phyloP scores from a whole-genome alignment of 1,140 invertebrate species.

The Triops longicaudatus region DNA sequence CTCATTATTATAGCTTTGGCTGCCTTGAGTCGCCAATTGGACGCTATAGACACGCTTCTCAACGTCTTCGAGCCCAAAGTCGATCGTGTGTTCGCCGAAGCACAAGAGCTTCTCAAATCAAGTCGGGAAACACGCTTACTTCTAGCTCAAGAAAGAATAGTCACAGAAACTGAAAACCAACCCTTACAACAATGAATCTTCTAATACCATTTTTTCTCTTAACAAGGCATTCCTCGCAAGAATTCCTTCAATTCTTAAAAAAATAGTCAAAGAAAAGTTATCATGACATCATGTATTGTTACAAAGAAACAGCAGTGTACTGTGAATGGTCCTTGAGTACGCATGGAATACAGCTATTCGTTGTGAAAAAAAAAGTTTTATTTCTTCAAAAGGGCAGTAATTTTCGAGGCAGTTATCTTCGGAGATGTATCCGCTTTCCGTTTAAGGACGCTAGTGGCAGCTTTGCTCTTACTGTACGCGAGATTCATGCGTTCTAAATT shows the following conservation, averaged over 20 bases:
- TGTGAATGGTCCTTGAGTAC: neutral
- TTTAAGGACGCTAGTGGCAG: neutral
- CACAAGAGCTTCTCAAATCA: neutral
- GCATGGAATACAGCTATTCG: neutral
- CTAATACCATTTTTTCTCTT: neutral
- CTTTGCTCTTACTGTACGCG: constrained; percentile 23
- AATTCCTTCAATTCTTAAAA: neutral
- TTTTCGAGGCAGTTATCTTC: neutral
- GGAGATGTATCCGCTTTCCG: constrained; percentile 15
- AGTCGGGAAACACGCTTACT: neutral
- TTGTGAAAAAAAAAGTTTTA: constrained; percentile 6
- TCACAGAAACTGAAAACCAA: neutral
- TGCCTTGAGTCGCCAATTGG: neutral
- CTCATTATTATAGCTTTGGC: neutral
- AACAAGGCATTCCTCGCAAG: neutral
- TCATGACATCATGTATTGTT: neutral
- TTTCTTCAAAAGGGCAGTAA: constrained; percentile 22
- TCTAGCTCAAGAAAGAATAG: neutral
- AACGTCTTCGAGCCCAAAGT: neutral
- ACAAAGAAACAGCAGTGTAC: neutral
- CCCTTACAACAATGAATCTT: neutral
- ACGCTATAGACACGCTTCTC: neutral
- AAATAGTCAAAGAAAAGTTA: neutral
- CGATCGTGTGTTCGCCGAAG: neutral
- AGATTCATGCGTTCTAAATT: constrained; percentile 37